Percentiles rank a stretch among this genome's conserved stretches.
Conservation (phyloP, 2,797 vertebrate species). For the Pangasius krempfi region DNA sequence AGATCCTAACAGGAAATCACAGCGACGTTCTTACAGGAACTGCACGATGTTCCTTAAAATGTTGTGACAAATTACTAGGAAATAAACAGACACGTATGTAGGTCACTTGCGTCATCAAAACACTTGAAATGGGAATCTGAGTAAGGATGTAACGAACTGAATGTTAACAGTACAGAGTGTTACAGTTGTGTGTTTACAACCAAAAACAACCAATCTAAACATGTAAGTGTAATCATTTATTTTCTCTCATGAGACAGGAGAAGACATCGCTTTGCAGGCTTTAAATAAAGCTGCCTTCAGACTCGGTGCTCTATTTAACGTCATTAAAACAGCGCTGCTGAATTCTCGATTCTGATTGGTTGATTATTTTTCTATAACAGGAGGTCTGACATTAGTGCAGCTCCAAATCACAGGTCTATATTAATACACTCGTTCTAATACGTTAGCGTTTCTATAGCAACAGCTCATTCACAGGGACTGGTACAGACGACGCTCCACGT, state of each 20-base stretch:
- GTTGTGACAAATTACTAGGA: not conserved
- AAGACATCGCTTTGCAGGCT: not conserved
- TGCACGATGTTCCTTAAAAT: not conserved
- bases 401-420: not conserved
- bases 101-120: not conserved
- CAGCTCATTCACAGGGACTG: not conserved
- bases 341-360: not conserved
- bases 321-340: not conserved
- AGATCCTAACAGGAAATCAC: conserved; percentile 10
- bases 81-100: not conserved
- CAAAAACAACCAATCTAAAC: not conserved
- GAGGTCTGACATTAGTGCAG: not conserved
- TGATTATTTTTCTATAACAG: not conserved
- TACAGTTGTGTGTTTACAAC: not conserved
- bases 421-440: not conserved
- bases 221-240: not conserved
- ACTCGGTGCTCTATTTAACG: not conserved
- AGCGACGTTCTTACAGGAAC: not conserved
- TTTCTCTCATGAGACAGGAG: not conserved
- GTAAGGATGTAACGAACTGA: not conserved
- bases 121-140: not conserved
- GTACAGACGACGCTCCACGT: not conserved
- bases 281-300: not conserved
- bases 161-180: not conserved
- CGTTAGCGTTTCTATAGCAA: not conserved